Evolutionary conservation across 1,140 invertebrate genomes (phyloP).

Genomic region (Centruroides vittatus): DNA sequence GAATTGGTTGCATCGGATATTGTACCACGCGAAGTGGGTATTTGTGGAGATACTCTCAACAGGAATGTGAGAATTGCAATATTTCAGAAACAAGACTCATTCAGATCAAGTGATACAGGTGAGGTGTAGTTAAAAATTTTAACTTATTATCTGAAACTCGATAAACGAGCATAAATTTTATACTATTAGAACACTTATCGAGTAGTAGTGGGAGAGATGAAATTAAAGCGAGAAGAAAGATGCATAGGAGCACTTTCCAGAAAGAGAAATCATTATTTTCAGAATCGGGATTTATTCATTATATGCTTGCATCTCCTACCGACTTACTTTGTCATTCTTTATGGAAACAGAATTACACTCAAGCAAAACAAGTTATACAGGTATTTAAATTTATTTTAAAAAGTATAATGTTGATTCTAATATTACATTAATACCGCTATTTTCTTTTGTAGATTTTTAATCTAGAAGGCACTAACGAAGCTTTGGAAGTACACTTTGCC

Average conservation of each 20-base stretch:
- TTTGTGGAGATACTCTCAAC: background rate
- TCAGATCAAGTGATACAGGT: too few species aligned
- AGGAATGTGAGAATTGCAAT: too few species aligned
- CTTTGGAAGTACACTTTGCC: conserved; percentile 4
- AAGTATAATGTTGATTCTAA: too few species aligned
- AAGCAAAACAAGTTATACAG: conserved; percentile 12
- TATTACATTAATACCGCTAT: background rate
- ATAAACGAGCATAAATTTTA: too few species aligned
- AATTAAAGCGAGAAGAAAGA: too few species aligned
- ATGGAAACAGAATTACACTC: conserved; percentile 8
- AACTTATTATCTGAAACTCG: too few species aligned
- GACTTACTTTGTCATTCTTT: conserved; percentile 12
- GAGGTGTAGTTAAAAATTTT: too few species aligned
- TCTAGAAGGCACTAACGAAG: conserved; percentile 3
- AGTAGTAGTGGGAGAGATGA: too few species aligned
- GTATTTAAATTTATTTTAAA: background rate
- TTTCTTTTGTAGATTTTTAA: background rate
- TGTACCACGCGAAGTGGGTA: conserved; percentile 6
- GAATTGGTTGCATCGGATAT: conserved; percentile 9
- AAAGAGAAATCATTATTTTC: conserved; percentile 4
- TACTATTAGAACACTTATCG: too few species aligned
- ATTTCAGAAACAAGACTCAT: too few species aligned
- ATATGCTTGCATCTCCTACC: conserved; percentile 13
- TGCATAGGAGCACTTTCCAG: too few species aligned
- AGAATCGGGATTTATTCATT: conserved; percentile 11